phyloP scores from a whole-genome alignment of 2,797 vertebrate genomes.

The Steatocranus sp. region DNA sequence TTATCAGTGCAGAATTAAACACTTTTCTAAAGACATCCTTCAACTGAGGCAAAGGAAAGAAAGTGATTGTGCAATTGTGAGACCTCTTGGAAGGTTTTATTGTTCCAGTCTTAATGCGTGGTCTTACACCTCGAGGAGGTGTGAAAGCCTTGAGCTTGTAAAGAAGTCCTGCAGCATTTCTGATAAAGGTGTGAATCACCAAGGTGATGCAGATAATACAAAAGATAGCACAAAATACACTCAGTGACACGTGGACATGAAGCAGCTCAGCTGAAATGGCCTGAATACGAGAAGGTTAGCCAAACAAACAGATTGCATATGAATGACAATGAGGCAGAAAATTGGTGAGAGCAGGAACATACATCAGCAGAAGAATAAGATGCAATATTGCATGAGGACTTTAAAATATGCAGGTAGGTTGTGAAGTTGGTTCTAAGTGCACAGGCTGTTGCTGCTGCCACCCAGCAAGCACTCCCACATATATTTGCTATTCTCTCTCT shows the following conservation, averaged over 20 bases:
- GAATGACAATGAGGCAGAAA: constrained; percentile 74
- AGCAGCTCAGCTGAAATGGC: constrained; percentile 42
- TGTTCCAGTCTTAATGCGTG: constrained; percentile 28
- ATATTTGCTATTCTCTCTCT: not conserved
- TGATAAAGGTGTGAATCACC: constrained; percentile 42
- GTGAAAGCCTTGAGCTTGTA: constrained; percentile 41
- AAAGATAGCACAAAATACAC: constrained; percentile 45
- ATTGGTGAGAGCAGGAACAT: constrained; percentile 57
- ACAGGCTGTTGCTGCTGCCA: constrained; percentile 10
- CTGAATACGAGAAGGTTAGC: constrained; percentile 55
- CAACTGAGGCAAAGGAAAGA: constrained; percentile 8
- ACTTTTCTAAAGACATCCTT: constrained; percentile 12
- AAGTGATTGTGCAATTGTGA: not conserved
- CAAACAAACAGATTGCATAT: constrained; percentile 69
- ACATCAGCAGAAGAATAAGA: constrained; percentile 38
- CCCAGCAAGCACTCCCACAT: constrained; percentile 39
- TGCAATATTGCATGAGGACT: constrained; percentile 64
- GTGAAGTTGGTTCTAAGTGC: constrained; percentile 46
- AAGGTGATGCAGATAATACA: constrained; percentile 38
- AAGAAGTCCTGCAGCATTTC: constrained; percentile 18
- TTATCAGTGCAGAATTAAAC: constrained; percentile 28
- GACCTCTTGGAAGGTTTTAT: constrained; percentile 29
- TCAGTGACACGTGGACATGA: constrained; percentile 38
- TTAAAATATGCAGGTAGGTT: constrained; percentile 69
- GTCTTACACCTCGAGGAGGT: constrained; percentile 21